Percentiles rank a stretch among this genome's conserved stretches.
phyloP scores from a whole-genome alignment of 2,113 vertebrate genomes.

The Serilophus lunatus region DNA sequence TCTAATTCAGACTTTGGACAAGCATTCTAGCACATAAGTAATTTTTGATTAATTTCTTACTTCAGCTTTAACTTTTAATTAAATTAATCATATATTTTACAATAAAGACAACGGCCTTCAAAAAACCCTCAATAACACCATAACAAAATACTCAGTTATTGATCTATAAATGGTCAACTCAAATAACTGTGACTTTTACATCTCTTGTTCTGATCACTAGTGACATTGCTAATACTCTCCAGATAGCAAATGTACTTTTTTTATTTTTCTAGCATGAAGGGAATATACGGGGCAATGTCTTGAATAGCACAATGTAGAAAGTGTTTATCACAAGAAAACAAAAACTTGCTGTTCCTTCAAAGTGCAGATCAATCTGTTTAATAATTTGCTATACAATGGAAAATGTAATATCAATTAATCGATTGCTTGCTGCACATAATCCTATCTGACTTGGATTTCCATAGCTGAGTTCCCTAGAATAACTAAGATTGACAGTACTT shows the following conservation, averaged over 20 bases:
- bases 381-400: not conserved
- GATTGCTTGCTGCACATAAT: not conserved
- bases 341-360: not conserved
- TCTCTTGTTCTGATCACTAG: not conserved
- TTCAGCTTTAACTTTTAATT: constrained; percentile 29
- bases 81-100: not conserved
- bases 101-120: not conserved
- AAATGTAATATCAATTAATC: not conserved
- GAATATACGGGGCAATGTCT: not conserved
- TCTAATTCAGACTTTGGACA: constrained; percentile 8
- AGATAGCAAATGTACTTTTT: not conserved
- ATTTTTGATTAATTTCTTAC: not conserved
- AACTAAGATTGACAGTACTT: not conserved
- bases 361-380: not conserved
- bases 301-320: not conserved
- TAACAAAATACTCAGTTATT: not conserved
- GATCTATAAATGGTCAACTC: not conserved
- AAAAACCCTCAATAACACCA: not conserved
- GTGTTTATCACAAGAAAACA: not conserved
- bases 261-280: not conserved
- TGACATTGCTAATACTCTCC: not conserved
- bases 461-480: not conserved
- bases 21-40: not conserved
- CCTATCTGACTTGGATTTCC: not conserved
- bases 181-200: not conserved